Evolutionary conservation across 2,888 invertebrate species (phyloP).

Genomic region (Platypus cylindrus): DNA sequence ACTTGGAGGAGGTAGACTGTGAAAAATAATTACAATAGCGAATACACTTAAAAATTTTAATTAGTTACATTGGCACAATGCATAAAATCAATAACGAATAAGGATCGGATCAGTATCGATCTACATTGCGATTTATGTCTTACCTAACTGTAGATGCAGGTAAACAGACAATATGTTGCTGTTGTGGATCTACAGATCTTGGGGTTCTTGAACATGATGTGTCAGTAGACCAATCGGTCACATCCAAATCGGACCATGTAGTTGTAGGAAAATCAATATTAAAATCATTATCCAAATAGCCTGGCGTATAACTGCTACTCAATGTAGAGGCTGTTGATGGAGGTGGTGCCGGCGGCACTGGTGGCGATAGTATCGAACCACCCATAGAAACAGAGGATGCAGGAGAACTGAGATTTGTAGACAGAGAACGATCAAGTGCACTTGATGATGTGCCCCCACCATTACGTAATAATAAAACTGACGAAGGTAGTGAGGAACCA

Average conservation of each 20-base stretch:
- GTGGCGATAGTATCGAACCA: conserved; percentile 1
- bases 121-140: too few relatives aligned
- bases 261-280: conserved; percentile 44
- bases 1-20: too few relatives aligned
- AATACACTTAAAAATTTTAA: neutral
- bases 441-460: conserved; percentile 16
- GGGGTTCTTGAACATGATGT: too few relatives aligned
- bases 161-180: too few relatives aligned
- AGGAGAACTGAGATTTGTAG: conserved; percentile 20
- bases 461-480: too few relatives aligned
- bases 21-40: neutral
- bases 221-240: too few relatives aligned
- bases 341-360: conserved; percentile 5
- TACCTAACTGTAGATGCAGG: conserved; percentile 45
- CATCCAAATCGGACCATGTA: conserved; percentile 43
- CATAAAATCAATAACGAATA: too few relatives aligned
- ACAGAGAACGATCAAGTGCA: too few relatives aligned
- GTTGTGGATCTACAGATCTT: too few relatives aligned
- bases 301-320: conserved; percentile 23
- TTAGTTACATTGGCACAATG: too few relatives aligned
- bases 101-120: too few relatives aligned
- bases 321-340: conserved; percentile 6
- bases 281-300: conserved; percentile 34
- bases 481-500: conserved; percentile 33
- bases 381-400: conserved; percentile 15